Base-by-base conservation (phyloP, 2,797 vertebrate species). In the Tolypeutes matacus region DNA sequence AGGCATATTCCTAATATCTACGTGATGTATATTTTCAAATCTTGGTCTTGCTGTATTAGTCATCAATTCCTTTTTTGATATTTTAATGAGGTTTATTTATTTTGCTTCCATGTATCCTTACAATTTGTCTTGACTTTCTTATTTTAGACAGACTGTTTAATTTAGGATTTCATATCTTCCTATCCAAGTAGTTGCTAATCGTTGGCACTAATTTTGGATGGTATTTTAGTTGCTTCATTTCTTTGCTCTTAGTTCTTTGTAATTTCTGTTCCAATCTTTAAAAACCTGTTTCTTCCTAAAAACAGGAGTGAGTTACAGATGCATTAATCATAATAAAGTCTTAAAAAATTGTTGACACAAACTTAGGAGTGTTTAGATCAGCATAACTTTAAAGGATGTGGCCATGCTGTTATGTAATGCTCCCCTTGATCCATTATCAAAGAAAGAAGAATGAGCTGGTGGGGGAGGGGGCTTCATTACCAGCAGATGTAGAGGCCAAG, bases 71-170 rank as follows among this genome's bases (percentile, higher is more conserved):
- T 23, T 62, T 87, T 82, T 83, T 77, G 14, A 60, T 23, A 23
- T 69, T 58, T 49, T 39, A 51, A 34, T 60, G 14, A 3, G 0
- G 2, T 65, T 89, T 80, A 1, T 31, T 81, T 34, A 27, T 69
- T 87, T 95, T 70, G n/a, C 42, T 83, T 76, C 39, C 78, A 42
- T 13, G 12, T n/a, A 58, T 20, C 20, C 46, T 73, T 69, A 49
- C 39, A 76, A 17, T 36, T 69, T 88, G 15, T 91, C 58, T 56
- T 87, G 58, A 87, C n/a, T 69, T 91, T 53, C 60, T 86, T 80
- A 21, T 72, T 34, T 80, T 34, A 53, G 46, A 17, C 18, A 46
- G 53, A 46, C 31, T 46, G 29, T 56, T 92, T 29, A 67, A 21
- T 27, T 78, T 64, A 94, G 64, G 21, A 70, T 64, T 70, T 53